Evolutionary conservation across 2,888 invertebrate species (phyloP).

Genomic region (Morpho deidamia): DNA sequence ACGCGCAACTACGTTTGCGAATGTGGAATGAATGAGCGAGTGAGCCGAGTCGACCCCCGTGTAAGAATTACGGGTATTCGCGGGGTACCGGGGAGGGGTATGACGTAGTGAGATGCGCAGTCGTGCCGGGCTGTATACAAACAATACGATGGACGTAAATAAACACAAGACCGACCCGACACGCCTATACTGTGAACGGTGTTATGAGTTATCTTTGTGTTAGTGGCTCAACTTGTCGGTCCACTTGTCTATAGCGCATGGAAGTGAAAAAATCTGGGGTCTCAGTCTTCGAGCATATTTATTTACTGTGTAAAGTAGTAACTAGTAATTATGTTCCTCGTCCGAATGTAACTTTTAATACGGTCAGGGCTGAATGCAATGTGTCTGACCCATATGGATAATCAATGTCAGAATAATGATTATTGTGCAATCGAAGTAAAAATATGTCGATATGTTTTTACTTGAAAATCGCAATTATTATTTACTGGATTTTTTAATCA

Average conservation of each 20-base stretch:
- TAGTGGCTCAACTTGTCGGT: conserved; percentile 46
- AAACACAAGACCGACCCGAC: conserved; percentile 67
- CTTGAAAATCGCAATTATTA: too few relatives aligned
- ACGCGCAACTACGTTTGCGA: conserved; percentile 67
- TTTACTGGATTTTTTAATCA: too few relatives aligned
- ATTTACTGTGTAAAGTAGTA: conserved; percentile 7
- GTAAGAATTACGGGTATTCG: conserved; percentile 61
- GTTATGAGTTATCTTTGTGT: conserved; percentile 66
- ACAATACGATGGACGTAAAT: conserved; percentile 78
- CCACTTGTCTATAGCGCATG: conserved; percentile 33
- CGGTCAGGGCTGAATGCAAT: conserved; percentile 22
- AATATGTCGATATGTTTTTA: too few relatives aligned
- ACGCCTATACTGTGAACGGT: conserved; percentile 55
- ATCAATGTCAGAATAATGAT: conserved; percentile 2
- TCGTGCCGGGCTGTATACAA: conserved; percentile 78
- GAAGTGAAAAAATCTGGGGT: conserved; percentile 26
- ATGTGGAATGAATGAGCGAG: conserved; percentile 75
- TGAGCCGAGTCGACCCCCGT: conserved; percentile 61
- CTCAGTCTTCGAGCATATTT: conserved; percentile 23
- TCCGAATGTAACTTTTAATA: conserved; percentile 15
- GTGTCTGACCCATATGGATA: conserved; percentile 18
- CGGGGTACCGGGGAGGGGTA: conserved; percentile 51
- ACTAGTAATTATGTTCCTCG: conserved; percentile 11
- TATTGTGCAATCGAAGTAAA: conserved; percentile 1
- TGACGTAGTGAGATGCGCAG: conserved; percentile 75